Evolutionary conservation across 1,140 invertebrate species (phyloP), one percentile per base, ranked within the genome.

Genomic region (Bombus soroeensis): DNA sequence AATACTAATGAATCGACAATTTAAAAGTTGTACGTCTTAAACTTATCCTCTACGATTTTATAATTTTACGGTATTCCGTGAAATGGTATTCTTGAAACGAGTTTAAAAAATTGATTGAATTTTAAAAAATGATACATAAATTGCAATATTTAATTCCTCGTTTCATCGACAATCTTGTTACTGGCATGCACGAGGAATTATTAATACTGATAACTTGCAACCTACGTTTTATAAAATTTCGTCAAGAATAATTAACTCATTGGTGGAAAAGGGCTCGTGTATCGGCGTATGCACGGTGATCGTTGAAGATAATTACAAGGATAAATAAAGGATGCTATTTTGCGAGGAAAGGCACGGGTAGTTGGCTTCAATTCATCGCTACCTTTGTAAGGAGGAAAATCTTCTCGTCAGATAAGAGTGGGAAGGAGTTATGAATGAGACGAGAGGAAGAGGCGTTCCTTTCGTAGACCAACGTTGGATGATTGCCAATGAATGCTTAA

Each of bases 401-500:
- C 68, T 41, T 34, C 15, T 68, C 37, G 10, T 39, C 10, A 22
- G n/a, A n/a, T 28, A 22, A 81, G 10, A 32, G 22, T 41, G 37
- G 43, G 57, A 37, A 13, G 41, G 39, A 32, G 39, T 39, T 25
- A 70, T 28, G 47, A 28, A 15, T 66, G 72, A 10, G 73, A 41
- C 43, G 73, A 47, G 74, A 78, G 34, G 41, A 74, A 39, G 74
- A 34, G 73, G 41, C n/a, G 32, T 34, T 70, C 34, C 76, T 78
- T 43, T 87, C 37, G 64, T 8, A 41, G 72, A 43, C 68, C 82
- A 43, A 85, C 81, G 74, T 87, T 95, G 94, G 92, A 95, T 93
- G 92, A 93, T 92, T 94, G 94, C 94, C 94, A 95, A 94, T 95
- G 94, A 94, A 95, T 94, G 90, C 89, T 90, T 91, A 93, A 94